These are phyloP conservation scores for Torymus texanus DNA, from an alignment of 2,888 invertebrate species.

Conservation along the genomic window DNA sequence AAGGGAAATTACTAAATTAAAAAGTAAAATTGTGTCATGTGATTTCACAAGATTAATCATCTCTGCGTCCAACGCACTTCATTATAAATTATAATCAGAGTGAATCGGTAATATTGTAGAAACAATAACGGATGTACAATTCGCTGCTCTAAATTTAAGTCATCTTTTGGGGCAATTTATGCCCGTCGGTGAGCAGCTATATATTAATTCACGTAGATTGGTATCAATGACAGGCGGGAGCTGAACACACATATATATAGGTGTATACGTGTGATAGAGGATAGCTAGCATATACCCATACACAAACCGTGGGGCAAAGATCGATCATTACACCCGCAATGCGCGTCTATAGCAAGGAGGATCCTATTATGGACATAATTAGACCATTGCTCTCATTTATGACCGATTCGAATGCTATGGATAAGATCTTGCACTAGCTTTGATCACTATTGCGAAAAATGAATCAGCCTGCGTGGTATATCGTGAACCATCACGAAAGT, in stretches of 20 bases:
- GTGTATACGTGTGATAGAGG: too few species aligned
- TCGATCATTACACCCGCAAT: slow-evolving; percentile 47
- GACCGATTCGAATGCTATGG: slow-evolving; percentile 40
- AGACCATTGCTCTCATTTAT: slow-evolving; percentile 48
- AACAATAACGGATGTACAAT: not conserved
- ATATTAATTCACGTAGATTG: slow-evolving; percentile 47
- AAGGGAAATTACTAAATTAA: too few species aligned
- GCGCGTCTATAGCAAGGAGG: slow-evolving; percentile 46
- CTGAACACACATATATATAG: too few species aligned
- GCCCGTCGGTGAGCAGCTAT: not conserved
- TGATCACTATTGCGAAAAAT: not conserved
- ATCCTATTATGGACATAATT: slow-evolving; percentile 45
- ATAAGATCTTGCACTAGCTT: slow-evolving; percentile 24
- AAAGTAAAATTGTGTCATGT: too few species aligned
- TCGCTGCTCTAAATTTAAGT: slow-evolving; percentile 19
- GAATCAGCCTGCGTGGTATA: too few species aligned
- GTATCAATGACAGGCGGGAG: slow-evolving; percentile 21
- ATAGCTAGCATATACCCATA: not conserved
- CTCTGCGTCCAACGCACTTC: too few species aligned
- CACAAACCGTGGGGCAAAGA: slow-evolving; percentile 28
- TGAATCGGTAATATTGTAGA: too few species aligned
- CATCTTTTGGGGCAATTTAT: slow-evolving; percentile 37
- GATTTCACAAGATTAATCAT: too few species aligned
- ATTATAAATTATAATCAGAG: too few species aligned
- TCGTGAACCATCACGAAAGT: too few species aligned